phyloP scores from a whole-genome alignment of 2,797 vertebrate genomes.

The Clarias platycephalus region DNA sequence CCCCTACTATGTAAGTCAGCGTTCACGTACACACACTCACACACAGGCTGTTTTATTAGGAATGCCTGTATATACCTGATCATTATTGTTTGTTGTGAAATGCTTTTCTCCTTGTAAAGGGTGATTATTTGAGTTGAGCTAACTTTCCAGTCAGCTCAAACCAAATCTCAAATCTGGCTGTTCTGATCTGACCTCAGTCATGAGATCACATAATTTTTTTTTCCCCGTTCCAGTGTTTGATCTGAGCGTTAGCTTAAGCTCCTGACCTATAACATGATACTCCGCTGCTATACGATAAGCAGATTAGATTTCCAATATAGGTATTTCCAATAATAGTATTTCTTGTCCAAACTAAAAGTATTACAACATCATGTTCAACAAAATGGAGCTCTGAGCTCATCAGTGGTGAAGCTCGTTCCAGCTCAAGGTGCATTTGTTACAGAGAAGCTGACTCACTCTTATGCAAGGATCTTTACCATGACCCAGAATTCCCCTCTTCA shows the following conservation, averaged over 20 bases:
- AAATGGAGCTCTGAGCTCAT: not conserved
- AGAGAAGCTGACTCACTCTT: not conserved
- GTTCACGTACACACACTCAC: conserved; percentile 1
- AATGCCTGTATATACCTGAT: not conserved
- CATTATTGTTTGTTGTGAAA: not conserved
- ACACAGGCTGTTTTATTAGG: not conserved
- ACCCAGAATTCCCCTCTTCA: not conserved
- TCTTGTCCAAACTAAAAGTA: not conserved
- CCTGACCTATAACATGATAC: not conserved
- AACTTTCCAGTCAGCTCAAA: not conserved
- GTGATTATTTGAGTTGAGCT: too few species aligned
- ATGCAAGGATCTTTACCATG: not conserved
- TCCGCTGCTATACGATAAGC: not conserved
- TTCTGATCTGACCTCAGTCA: not conserved
- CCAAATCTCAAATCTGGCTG: not conserved
- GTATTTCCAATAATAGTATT: not conserved
- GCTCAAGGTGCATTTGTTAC: not conserved
- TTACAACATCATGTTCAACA: not conserved
- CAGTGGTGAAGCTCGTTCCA: not conserved
- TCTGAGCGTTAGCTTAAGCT: not conserved
- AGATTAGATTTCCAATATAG: not conserved
- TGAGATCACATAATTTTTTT: too few species aligned
- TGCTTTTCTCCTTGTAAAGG: not conserved
- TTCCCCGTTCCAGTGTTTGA: not conserved
- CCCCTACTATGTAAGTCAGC: conserved; percentile 91